Base-by-base conservation (phyloP, 2,113 vertebrate species). In the Tetraodon nigroviridis region DNA sequence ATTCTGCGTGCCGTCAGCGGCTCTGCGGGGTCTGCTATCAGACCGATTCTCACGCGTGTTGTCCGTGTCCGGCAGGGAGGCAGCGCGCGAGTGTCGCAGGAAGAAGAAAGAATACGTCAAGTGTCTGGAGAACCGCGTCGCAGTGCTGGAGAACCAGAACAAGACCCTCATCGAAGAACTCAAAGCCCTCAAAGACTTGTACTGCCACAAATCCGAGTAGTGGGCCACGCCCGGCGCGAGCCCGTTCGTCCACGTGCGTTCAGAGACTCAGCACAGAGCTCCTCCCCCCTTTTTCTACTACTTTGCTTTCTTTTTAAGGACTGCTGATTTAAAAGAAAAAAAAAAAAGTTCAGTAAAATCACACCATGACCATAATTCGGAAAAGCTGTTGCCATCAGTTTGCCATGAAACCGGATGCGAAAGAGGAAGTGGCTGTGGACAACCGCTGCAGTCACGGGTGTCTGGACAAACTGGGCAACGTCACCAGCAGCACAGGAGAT, bases 101-200 rank as follows among this genome's bases (percentile, higher is more conserved):
- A 99, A 99, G 94, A 99, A 99, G 84, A 99, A 99, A 81, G 97
- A 99, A 73, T 98, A 99, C 40, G 97, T 99, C 70, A 99, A 98
- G 83, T 99, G 97, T 92, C 89, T 99, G 91, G 97, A 99, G 89
- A 99, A 99, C 90, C 93, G 97, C 50, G 96, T 98, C 82, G 97
- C 97, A 14, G 97, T 98, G 79, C 91, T 99, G 89, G 97, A 99
- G 86, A 99, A 99, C 90, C 97, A 99, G 93, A 99, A 99, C 92
- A 99, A 99, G 92, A 99, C 97, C 86, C 91, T 99, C 78, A 99
- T 99, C 47, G 97, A 99, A 90, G 97, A 98, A 87, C 93, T 99
- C 49, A 99, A 99, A 94, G 95, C 97, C 90, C 97, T 99, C 90
- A 99, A 99, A 89, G 97, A 99, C 93, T 93, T 99, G 83, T 99